Evolutionary conservation across 2,888 invertebrate species (phyloP), one percentile per base, ranked within the genome.

Genomic region (Coenonympha arcania): DNA sequence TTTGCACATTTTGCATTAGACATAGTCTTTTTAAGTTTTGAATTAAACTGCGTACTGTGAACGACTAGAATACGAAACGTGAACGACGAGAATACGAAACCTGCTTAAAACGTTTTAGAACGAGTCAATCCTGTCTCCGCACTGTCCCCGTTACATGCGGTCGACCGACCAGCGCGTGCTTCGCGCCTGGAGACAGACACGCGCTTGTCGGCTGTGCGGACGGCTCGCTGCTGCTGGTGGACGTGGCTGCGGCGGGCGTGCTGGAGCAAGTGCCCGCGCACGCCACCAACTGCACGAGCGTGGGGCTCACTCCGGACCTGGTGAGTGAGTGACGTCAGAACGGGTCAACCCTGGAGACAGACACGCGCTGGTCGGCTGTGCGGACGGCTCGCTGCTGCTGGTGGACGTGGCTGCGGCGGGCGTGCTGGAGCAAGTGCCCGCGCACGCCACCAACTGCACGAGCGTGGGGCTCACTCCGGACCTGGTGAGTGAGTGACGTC

Each of bases 111-210:
- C n/a, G n/a, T n/a, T n/a, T n/a, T 16, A 13, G 26, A 6, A 40
- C 53, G 6, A 91, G 85, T 55, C 87, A 93, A 59, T 79, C 89
- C 36, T 93, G 94, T 60, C 83, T 94, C 13, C 88, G 93, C 44
- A 93, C 93, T 0, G 87, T 95, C 47, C 68, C 70, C 0, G 74
- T 88, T 9, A 86, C 92, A 50, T 57, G 70, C 39, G 89, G 89
- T 24, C 92, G 94, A 64, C 92, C 95, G 6, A 79, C 93, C 47
- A 88, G 91, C 53, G 87, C 91, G 2, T 85, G 91, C 58, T 97
- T 98, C 85, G 94, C 93, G 15, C 96, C 97, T 13, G 90, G 90
- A 13, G 98, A 99, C 82, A 89, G 96, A 9, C 95, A 98, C 86
- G 90, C 95, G 33, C 80, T 99, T 45, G 90, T 94, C 42, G 99